Evolutionary conservation across 2,888 invertebrate genomes (phyloP).

Genomic region (Conomelus anceps): DNA sequence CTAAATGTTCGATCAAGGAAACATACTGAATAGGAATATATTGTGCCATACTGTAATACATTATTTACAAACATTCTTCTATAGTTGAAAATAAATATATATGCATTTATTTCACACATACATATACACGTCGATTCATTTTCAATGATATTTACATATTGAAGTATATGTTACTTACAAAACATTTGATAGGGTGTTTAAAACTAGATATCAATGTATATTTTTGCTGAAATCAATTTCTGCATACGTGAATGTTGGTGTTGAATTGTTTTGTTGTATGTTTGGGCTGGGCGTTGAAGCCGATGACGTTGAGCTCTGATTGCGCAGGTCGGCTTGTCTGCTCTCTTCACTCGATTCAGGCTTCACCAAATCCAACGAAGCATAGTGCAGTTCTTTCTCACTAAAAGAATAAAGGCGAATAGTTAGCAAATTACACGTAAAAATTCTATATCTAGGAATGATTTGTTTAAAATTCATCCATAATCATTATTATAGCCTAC

Average conservation of each 20-base stretch:
- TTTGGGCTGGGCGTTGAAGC: conserved; percentile 37
- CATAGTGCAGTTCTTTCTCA: conserved; percentile 44
- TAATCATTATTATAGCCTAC: too few species aligned
- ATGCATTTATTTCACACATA: too few species aligned
- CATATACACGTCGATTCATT: too few species aligned
- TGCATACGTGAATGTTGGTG: conserved; percentile 56
- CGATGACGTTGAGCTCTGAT: conserved; percentile 27
- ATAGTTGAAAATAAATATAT: neutral
- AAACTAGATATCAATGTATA: conserved; percentile 38
- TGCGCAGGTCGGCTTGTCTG: conserved; percentile 28
- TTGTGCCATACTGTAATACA: neutral
- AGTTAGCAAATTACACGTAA: too few species aligned
- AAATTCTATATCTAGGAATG: too few species aligned
- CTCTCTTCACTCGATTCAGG: conserved; percentile 38
- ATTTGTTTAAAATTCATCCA: too few species aligned
- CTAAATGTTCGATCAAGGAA: neutral
- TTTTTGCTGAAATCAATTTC: conserved; percentile 72
- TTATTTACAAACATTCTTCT: neutral
- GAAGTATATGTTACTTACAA: neutral
- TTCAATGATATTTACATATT: neutral
- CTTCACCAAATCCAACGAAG: conserved; percentile 55
- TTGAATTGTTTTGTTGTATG: conserved; percentile 33
- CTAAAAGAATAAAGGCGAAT: conserved; percentile 31
- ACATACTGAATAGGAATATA: neutral
- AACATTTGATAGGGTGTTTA: neutral